Evolutionary conservation across 2,888 invertebrate genomes (phyloP).

Genomic region (Linyphia triangularis): DNA sequence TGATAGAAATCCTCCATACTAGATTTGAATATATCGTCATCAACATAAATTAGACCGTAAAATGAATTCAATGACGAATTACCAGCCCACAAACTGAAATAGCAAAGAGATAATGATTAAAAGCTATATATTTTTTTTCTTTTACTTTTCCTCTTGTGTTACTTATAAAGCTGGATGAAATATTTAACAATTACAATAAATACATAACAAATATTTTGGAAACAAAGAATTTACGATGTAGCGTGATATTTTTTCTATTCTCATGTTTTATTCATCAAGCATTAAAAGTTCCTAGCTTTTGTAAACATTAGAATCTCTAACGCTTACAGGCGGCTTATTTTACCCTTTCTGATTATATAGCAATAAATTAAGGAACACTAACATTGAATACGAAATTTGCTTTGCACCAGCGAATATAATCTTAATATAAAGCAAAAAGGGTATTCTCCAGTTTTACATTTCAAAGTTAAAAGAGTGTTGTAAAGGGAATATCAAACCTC

Average conservation of each 20-base stretch:
- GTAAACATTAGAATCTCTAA: conserved; percentile 12
- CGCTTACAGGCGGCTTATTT: conserved; percentile 15
- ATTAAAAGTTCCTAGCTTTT: not conserved
- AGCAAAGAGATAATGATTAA: conserved; percentile 19
- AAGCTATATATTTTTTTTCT: not conserved
- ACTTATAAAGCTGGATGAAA: not conserved
- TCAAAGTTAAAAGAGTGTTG: not conserved
- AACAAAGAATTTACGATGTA: not conserved
- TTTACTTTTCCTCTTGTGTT: not conserved
- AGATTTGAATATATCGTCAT: too few species aligned
- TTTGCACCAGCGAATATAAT: conserved; percentile 31
- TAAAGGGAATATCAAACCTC: not conserved
- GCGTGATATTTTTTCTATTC: not conserved
- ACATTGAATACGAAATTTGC: conserved; percentile 7
- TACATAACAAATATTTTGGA: conserved; percentile 26
- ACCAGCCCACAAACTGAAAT: too few species aligned
- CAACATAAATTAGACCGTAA: too few species aligned
- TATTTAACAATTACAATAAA: conserved; percentile 1
- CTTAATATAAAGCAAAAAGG: conserved; percentile 6
- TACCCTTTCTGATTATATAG: not conserved
- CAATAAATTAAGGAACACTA: conserved; percentile 19
- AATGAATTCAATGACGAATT: too few species aligned
- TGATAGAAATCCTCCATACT: too few species aligned
- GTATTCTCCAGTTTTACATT: not conserved
- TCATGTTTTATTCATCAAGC: conserved; percentile 35